These are phyloP conservation scores for Cremastinae sp. DNA, from an alignment of 2,888 invertebrate genomes.

Conservation along the genomic window DNA sequence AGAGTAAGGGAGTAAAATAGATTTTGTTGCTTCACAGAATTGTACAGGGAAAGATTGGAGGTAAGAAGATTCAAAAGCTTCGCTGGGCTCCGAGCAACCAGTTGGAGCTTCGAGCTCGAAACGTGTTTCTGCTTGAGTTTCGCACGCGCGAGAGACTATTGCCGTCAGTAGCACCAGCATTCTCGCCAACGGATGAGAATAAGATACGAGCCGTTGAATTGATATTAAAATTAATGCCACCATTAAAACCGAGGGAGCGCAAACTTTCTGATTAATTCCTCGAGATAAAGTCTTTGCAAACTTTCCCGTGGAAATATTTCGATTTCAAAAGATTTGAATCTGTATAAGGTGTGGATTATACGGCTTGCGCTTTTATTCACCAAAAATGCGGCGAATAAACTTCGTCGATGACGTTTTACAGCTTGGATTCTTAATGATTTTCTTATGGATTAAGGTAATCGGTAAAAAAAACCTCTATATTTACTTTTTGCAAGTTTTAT, in stretches of 20 bases:
- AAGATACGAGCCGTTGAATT: conserved; percentile 57
- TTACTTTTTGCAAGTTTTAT: too few species aligned
- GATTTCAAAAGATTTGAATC: conserved; percentile 13
- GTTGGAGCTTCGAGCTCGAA: conserved; percentile 55
- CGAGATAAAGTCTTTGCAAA: conserved; percentile 49
- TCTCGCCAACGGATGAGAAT: conserved; percentile 42
- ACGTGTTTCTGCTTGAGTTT: conserved; percentile 42
- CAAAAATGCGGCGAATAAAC: neutral
- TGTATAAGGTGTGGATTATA: neutral
- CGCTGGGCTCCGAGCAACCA: conserved; percentile 50
- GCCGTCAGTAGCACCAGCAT: conserved; percentile 17
- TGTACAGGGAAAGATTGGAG: conserved; percentile 14
- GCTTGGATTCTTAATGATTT: too few species aligned
- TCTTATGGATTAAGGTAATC: too few species aligned
- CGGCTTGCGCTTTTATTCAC: neutral
- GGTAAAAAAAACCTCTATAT: too few species aligned
- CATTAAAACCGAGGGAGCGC: conserved; percentile 41
- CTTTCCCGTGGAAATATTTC: conserved; percentile 23
- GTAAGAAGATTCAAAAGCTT: conserved; percentile 1
- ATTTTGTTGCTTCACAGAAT: neutral
- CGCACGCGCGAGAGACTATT: conserved; percentile 18
- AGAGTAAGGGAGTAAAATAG: neutral
- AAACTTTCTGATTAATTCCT: conserved; percentile 55
- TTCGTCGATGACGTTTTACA: neutral
- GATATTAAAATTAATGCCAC: conserved; percentile 61